Percentiles rank a stretch among this genome's conserved stretches.
These are phyloP conservation scores for Drosophila nr. perissopoda DNA, from an alignment of 2,888 invertebrate species.

Conservation along the genomic window DNA sequence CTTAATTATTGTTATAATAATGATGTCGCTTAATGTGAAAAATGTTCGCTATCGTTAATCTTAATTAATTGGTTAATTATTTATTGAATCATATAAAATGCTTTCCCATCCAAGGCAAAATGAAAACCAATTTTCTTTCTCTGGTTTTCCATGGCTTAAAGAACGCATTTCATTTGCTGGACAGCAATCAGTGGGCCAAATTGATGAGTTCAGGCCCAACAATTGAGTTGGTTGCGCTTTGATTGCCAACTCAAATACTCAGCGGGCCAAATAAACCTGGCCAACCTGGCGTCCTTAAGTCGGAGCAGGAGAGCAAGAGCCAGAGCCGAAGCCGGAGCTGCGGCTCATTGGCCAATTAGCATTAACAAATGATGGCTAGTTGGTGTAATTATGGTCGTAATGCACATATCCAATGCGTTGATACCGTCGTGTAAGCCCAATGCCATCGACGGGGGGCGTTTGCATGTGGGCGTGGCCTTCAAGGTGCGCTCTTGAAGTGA, in stretches of 20 bases:
- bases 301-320: not conserved
- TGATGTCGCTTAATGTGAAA: not conserved
- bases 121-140: constrained; percentile 6
- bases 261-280: constrained; percentile 25
- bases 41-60: not conserved
- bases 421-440: not conserved
- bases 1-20: not conserved
- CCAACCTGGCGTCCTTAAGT: constrained; percentile 22
- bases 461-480: constrained; percentile 56
- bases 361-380: constrained; percentile 80
- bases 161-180: constrained; percentile 7
- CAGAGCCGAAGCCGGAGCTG: not conserved
- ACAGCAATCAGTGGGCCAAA: constrained; percentile 32
- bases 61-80: not conserved
- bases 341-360: constrained; percentile 78
- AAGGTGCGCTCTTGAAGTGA: constrained; percentile 32
- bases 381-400: constrained; percentile 78
- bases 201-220: constrained; percentile 50
- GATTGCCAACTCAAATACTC: constrained; percentile 31
- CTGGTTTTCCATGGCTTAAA: not conserved
- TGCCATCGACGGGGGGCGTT: constrained; percentile 39
- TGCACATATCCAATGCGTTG: constrained; percentile 69
- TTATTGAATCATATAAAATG: not conserved
- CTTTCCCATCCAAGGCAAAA: not conserved
- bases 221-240: constrained; percentile 45